Base-by-base conservation (phyloP, 2,888 invertebrate species). In the Lypha dubia region DNA sequence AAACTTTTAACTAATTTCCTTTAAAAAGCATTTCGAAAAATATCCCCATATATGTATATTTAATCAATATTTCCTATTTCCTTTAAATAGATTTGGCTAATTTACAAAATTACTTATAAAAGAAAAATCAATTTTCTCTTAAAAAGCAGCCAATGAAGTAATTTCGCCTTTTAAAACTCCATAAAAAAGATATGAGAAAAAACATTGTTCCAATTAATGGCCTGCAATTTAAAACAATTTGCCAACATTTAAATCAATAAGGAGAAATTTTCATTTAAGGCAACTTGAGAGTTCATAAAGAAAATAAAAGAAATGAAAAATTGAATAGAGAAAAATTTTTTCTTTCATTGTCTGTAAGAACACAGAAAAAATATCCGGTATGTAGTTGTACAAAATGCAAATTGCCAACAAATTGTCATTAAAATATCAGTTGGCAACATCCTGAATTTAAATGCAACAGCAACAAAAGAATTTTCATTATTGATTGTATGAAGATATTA, bases 341-440 rank as follows among this genome's bases (percentile, higher is more conserved):
- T 68, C 70, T 35, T 70, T 77, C 46, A 44, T 28, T 46, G n/a
- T 28, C 8, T 22, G 20, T 53, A 49, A n/a, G n/a, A n/a, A n/a
- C n/a, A n/a, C 53, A 56, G 3, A 41, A 20, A 1, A 53, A 51
- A 80, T 62, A 84, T 84, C 84, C 84, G 84, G 68, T 84, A 38
- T 15, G 24, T 56, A 35, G 3, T 28, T 15, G 49, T 35, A 75
- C 77, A 74, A 82, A 44, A 82, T 82, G 79, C 79, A 82, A 85
- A 81, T 85, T 79, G 60, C 65, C 17, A 71, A 77, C 81, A 84
- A 81, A 84, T 84, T 84, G 81, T 81, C 84, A 74, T 65, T 81
- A 84, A 74, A 65, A 77, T 67, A 67, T 73, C 84, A 80, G 67
- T 38, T 62, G 75, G 70, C 51, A 83, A 49, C 63, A 75, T 79